Evolutionary conservation across 1,140 invertebrate species (phyloP), one percentile per base, ranked within the genome.

Genomic region (Heliconius eleuchia): DNA sequence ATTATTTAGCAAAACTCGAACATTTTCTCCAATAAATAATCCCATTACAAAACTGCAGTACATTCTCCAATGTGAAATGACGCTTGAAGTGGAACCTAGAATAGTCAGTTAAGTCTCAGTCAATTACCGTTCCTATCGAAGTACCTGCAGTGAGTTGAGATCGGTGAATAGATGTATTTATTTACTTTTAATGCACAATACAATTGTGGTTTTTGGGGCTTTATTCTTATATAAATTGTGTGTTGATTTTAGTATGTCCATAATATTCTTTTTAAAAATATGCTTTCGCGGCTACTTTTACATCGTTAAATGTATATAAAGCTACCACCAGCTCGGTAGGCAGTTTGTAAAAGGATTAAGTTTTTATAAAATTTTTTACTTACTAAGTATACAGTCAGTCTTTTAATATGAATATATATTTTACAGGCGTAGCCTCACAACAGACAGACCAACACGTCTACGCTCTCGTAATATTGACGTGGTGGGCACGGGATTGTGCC

Each of bases 81-180:
- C 27, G 60, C 60, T 30, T 66, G 11, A 66, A 66, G 23, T 66
- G 27, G 23, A 66, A 66, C 27, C 60, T 66, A 30, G 60, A 66
- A 66, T 27, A 30, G 9, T 30, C 23, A 66, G 60, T 16, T 66
- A 66, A 18, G 27, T 66, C 60, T 30, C 60, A 66, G 60, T 66
- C 60, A 66, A 66, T 66, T 66, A 66, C 60, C 60, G 60, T 66
- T 66, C n/a, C 60, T n/a, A 60, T 23, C 23, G 23, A 60, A 60
- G 57, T 60, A 60, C 19, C n/a, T 16, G 60, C 5, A 19, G 50
- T 5, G 18, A 18, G 50, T 66, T 30, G 60, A 66, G 60, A 66
- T 66, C 60, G 4, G 55, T 60, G 55, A 60, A 60, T 11, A 9
- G 19, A n/a, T 13, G 11, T 13, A 13, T n/a, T 19, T 27, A 19